Conservation (phyloP, 2,113 vertebrate species). For the Corythoichthys haematopterus region DNA sequence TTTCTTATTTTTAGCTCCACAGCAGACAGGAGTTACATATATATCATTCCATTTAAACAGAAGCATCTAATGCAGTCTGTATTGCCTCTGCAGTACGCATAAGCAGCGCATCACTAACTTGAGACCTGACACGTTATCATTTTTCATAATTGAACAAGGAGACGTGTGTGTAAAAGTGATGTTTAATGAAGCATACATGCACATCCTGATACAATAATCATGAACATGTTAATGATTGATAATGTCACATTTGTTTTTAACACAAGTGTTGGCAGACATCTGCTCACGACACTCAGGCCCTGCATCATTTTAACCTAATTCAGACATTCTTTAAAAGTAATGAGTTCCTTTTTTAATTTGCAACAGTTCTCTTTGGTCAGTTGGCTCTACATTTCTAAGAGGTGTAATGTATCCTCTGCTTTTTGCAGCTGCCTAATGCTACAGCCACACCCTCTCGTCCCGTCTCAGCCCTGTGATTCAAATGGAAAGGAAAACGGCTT, state of each 20-base stretch:
- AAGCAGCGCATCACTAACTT: slow-evolving; percentile 26
- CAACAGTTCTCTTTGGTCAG: slow-evolving; percentile 4
- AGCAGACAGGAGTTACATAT: not conserved
- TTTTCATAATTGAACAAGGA: slow-evolving; percentile 33
- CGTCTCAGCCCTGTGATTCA: slow-evolving; percentile 1
- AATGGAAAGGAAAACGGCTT: slow-evolving; percentile 1
- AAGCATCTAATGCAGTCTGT: not conserved
- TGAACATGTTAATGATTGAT: slow-evolving; percentile 32
- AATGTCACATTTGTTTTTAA: slow-evolving; percentile 19
- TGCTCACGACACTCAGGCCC: slow-evolving; percentile 6
- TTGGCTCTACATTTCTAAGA: not conserved
- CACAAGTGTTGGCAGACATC: not conserved
- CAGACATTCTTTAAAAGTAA: slow-evolving; percentile 30
- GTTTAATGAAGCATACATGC: slow-evolving; percentile 28
- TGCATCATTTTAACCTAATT: slow-evolving; percentile 1
- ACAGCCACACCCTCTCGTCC: not conserved
- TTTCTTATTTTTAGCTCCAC: not conserved
- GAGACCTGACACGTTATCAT: slow-evolving; percentile 24
- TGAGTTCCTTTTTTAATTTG: slow-evolving; percentile 13
- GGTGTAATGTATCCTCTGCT: not conserved
- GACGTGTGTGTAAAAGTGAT: slow-evolving; percentile 30
- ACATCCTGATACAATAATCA: slow-evolving; percentile 33
- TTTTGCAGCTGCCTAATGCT: not conserved
- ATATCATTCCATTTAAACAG: not conserved
- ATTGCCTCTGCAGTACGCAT: slow-evolving; percentile 2